Percentiles rank a stretch among this genome's conserved stretches.
Conservation (phyloP, 1,140 invertebrate species). For the Homarus americanus region DNA sequence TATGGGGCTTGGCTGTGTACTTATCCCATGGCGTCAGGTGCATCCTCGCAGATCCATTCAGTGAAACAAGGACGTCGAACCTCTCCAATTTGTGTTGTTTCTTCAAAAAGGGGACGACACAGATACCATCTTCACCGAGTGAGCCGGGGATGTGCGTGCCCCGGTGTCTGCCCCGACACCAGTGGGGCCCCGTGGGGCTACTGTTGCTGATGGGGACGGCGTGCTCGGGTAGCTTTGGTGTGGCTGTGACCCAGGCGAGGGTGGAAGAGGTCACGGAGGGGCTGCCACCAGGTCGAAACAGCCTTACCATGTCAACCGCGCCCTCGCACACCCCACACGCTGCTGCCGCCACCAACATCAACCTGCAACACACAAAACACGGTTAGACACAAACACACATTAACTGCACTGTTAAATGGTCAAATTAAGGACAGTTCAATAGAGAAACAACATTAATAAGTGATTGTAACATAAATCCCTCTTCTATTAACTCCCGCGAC, state of each 20-base stretch:
- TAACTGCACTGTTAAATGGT: no score
- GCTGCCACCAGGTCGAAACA: slow-evolving; percentile 7
- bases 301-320: slow-evolving; percentile 48
- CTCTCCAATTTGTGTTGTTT: slow-evolving; percentile 22
- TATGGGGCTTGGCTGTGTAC: slow-evolving; percentile 62
- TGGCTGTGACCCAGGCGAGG: slow-evolving; percentile 59
- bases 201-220: slow-evolving; percentile 37
- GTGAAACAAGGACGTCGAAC: slow-evolving; percentile 66
- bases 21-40: slow-evolving; percentile 59
- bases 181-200: slow-evolving; percentile 37
- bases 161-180: slow-evolving; percentile 61
- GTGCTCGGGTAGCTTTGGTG: slow-evolving; percentile 43
- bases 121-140: slow-evolving; percentile 29
- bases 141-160: slow-evolving; percentile 45
- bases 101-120: slow-evolving; percentile 59
- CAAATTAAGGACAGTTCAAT: no score
- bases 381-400: neutral
- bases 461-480: no score
- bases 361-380: slow-evolving; percentile 13
- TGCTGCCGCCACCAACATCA: slow-evolving; percentile 10
- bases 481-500: no score
- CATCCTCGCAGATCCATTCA: slow-evolving; percentile 63
- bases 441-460: no score
- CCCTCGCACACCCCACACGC: neutral
- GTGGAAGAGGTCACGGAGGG: slow-evolving; percentile 56